phyloP scores from a whole-genome alignment of 2,797 vertebrate species.

The Okamejei kenojei region DNA sequence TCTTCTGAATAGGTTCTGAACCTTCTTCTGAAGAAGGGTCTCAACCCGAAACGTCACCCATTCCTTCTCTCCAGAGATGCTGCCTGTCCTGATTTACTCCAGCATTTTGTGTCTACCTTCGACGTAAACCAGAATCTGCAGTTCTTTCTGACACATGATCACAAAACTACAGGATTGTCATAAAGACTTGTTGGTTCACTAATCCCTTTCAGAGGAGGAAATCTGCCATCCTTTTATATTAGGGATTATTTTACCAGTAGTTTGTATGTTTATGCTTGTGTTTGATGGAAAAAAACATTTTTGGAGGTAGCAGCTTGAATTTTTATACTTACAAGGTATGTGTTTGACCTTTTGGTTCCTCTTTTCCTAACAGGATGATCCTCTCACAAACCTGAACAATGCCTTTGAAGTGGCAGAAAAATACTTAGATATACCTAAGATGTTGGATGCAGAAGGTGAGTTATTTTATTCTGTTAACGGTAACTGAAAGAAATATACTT shows the following conservation, averaged over 20 bases:
- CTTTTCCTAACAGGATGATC: constrained; percentile 66
- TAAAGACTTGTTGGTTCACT: too few relatives aligned
- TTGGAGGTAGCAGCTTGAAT: neutral
- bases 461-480: neutral
- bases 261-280: neutral
- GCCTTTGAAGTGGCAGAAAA: constrained; percentile 94
- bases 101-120: too few relatives aligned
- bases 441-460: constrained; percentile 90
- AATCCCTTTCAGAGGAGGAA: too few relatives aligned
- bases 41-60: too few relatives aligned
- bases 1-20: too few relatives aligned
- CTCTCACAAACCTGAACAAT: constrained; percentile 87
- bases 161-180: too few relatives aligned
- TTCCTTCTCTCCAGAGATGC: too few relatives aligned
- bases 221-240: neutral
- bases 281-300: neutral
- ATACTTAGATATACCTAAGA: constrained; percentile 91
- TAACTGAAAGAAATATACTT: neutral
- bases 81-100: too few relatives aligned
- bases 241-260: neutral
- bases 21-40: too few relatives aligned
- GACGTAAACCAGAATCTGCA: too few relatives aligned
- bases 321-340: neutral
- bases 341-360: neutral
- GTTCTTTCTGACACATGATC: too few relatives aligned